Evolutionary conservation across 2,113 vertebrate species (phyloP).

Genomic region (Zingel zingel): DNA sequence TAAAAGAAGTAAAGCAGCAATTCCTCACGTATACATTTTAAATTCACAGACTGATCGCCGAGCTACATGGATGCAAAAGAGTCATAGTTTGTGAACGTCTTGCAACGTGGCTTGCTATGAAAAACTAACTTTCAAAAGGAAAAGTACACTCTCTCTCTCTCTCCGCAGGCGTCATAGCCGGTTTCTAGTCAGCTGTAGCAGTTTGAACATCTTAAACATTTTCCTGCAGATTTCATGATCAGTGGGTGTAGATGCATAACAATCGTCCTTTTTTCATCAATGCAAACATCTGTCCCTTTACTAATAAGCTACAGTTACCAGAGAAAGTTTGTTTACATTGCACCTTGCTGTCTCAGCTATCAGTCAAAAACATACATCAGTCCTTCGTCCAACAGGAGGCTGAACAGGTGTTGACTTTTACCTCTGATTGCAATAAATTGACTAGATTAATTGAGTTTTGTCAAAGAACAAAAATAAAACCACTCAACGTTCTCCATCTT

Average conservation of each 20-base stretch:
- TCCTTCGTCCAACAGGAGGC: neutral
- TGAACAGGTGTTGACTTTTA: neutral
- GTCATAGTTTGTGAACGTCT: neutral
- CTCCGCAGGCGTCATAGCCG: neutral
- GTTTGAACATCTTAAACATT: slow-evolving; percentile 2
- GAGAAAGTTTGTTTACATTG: slow-evolving; percentile 21
- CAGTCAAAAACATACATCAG: slow-evolving; percentile 11
- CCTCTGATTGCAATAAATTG: neutral
- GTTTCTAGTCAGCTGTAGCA: neutral
- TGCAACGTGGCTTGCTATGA: neutral
- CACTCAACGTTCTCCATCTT: neutral
- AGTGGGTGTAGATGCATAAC: neutral
- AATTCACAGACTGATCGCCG: neutral
- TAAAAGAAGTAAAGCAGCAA: neutral
- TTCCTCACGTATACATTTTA: neutral
- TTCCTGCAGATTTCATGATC: neutral
- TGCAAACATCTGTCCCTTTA: slow-evolving; percentile 8
- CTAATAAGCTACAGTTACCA: slow-evolving; percentile 16
- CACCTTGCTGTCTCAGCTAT: slow-evolving; percentile 31
- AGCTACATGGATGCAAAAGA: neutral
- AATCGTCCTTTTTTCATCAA: neutral
- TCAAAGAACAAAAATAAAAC: neutral
- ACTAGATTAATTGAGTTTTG: neutral
- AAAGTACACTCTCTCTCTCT: neutral
- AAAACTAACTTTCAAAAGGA: neutral